Base-by-base conservation (phyloP, 2,888 invertebrate genomes). In the Hoplodrina ambigua region DNA sequence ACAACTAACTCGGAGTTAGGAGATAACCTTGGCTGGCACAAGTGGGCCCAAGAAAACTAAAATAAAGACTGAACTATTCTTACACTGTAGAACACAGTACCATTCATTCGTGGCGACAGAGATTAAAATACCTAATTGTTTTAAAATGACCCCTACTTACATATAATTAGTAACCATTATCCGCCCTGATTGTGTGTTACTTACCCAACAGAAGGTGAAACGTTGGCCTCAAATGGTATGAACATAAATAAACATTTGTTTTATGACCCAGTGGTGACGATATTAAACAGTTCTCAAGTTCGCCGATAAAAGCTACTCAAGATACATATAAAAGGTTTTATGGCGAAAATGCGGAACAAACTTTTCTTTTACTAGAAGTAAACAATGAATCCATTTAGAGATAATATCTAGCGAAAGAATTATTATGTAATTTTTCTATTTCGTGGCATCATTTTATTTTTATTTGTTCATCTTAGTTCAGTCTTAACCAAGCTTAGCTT, bases 241-340 rank as follows among this genome's bases (percentile, higher is more conserved):
- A 30, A 66, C 20, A 52, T 70, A 81, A 67, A 78, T 81, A 78
- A 69, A 69, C 65, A 62, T 82, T 67, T 74, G 52, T 68, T 80
- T 78, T 70, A 80, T 65, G 64, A 56, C 60, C 52, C 57, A 60
- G 49, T 53, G 52, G 52, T 55, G 54, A 55, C 46, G 19, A 54
- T 54, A 64, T 58, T 52, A 50, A 67, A 64, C n/a, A 53, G 41
- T 19, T 58, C 50, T 62, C 69, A 69, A 69, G 55, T 59, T 33
- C 30, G 15, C 8, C 1, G 53, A 72, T 77, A 72, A 68, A 80
- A 72, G 50, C 56, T 54, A 56, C 25, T 62, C 54, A 69, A 69
- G 65, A 5, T 37, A 37, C 37, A 37, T 46, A 46, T 17, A 54
- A 69, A 65, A 64, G 57, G 55, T 81, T 76, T 77, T 64, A 59